Conservation (phyloP, 2,888 invertebrate genomes). For the Clusia tigrina region DNA sequence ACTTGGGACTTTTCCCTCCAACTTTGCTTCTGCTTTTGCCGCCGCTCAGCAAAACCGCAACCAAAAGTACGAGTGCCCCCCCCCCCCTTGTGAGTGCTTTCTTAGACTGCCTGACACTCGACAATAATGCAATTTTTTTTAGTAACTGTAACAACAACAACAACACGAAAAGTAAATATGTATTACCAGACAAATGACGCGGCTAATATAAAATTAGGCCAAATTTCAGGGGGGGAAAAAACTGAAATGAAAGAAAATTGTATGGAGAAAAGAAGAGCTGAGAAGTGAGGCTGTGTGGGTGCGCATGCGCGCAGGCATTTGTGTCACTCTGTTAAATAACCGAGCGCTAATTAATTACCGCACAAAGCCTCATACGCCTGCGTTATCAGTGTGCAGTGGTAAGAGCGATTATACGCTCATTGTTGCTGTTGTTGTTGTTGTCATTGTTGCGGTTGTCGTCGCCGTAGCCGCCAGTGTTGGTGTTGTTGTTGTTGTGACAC, state of each 20-base stretch:
- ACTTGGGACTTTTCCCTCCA: background rate
- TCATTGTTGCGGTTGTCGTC: background rate
- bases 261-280: background rate
- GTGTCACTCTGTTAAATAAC: conserved; percentile 53
- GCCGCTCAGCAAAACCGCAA: background rate
- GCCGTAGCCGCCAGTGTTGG: background rate
- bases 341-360: conserved; percentile 43
- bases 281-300: background rate
- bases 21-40: background rate
- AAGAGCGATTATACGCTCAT: too few species aligned
- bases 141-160: too few species aligned
- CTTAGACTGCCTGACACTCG: too few species aligned
- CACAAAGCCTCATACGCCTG: conserved; percentile 13
- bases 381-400: too few species aligned
- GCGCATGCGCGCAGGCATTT: conserved; percentile 30
- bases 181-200: too few species aligned
- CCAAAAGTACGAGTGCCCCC: too few species aligned
- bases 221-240: background rate
- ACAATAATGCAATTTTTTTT: too few species aligned
- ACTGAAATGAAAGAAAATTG: background rate
- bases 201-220: conserved; percentile 1
- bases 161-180: too few species aligned
- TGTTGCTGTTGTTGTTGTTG: background rate
- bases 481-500: too few species aligned
- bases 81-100: too few species aligned